These are phyloP conservation scores for Synergus laeviventris DNA, from an alignment of 2,888 invertebrate species.

Conservation along the genomic window DNA sequence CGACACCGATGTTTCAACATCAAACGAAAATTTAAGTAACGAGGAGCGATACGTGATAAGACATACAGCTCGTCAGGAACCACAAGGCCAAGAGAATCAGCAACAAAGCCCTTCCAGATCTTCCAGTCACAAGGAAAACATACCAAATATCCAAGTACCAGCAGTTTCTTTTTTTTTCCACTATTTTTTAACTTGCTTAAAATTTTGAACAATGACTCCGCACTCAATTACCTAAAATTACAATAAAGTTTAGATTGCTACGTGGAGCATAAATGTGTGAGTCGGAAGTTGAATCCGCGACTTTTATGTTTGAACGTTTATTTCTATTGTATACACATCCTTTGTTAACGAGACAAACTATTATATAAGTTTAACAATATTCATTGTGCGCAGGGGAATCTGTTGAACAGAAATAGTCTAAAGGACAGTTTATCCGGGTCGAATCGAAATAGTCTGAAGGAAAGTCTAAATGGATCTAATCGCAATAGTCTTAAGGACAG, in stretches of 20 bases:
- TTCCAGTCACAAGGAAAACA: conserved; percentile 75
- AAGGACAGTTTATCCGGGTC: conserved; percentile 73
- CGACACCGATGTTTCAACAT: conserved; percentile 93
- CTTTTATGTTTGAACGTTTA: background rate
- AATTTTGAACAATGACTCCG: background rate
- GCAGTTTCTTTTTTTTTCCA: background rate
- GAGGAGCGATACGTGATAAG: conserved; percentile 90
- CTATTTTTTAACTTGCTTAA: background rate
- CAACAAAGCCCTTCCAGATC: conserved; percentile 80
- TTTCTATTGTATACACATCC: conserved; percentile 20
- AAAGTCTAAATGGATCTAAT: conserved; percentile 73
- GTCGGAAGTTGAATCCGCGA: background rate
- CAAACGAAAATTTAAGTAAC: conserved; percentile 91
- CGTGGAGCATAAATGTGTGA: background rate
- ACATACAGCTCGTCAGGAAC: conserved; percentile 90
- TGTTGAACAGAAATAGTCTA: conserved; percentile 72
- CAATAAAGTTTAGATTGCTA: background rate
- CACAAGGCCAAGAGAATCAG: conserved; percentile 92
- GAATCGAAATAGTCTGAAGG: conserved; percentile 73
- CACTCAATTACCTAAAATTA: background rate
- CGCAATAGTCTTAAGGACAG: conserved; percentile 74
- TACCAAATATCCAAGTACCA: conserved; percentile 73
- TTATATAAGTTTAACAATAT: conserved; percentile 40
- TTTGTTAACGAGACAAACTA: conserved; percentile 16
- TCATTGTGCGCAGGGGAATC: conserved; percentile 64